phyloP scores from a whole-genome alignment of 2,113 vertebrate species.

The Haemorhous mexicanus region DNA sequence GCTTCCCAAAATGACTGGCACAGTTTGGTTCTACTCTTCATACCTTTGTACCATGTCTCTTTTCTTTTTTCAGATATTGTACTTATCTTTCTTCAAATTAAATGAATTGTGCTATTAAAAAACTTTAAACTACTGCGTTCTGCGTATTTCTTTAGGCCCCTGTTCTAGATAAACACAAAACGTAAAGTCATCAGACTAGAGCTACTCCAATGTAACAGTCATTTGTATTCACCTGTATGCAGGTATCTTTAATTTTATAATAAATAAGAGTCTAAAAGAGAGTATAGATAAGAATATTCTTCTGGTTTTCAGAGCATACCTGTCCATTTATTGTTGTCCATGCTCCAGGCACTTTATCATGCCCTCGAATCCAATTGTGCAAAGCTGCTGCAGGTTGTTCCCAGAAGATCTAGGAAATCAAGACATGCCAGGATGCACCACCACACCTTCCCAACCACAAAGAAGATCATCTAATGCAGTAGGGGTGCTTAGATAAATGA shows the following conservation, averaged over 20 bases:
- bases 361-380: slow-evolving; percentile 97
- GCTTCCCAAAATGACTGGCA: background rate
- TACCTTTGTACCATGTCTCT: background rate
- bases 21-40: background rate
- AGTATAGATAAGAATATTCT: background rate
- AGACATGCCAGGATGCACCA: background rate
- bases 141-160: background rate
- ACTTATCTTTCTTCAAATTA: background rate
- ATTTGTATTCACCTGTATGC: background rate
- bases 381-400: slow-evolving; percentile 84
- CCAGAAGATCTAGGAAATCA: slow-evolving; percentile 78
- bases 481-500: background rate
- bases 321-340: slow-evolving; percentile 86
- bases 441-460: background rate
- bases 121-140: background rate
- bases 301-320: slow-evolving; percentile 67
- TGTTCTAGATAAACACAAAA: background rate
- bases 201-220: background rate
- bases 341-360: slow-evolving; percentile 97
- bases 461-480: background rate
- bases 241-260: background rate
- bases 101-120: background rate
- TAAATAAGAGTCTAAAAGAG: background rate
- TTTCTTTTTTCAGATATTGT: background rate
- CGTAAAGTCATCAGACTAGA: background rate